Conservation (phyloP, 2,113 vertebrate genomes). For the Onychostruthus taczanowskii region DNA sequence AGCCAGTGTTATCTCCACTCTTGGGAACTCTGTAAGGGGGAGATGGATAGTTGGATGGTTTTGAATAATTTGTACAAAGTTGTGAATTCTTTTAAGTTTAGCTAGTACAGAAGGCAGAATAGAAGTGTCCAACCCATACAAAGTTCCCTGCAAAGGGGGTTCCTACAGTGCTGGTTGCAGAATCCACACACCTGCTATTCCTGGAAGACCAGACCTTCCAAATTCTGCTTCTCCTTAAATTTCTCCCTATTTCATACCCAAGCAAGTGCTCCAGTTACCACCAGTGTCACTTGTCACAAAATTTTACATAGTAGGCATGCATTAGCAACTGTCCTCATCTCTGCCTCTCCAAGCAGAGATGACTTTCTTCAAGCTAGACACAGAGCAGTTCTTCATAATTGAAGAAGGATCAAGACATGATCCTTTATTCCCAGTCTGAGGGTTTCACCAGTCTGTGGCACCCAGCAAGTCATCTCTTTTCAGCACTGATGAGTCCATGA, state of each 20-base stretch:
- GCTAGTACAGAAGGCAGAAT: background rate
- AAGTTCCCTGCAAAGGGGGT: background rate
- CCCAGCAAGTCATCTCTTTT: background rate
- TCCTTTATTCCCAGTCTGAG: background rate
- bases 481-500: background rate
- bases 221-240: background rate
- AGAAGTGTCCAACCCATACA: rapidly evolving
- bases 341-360: background rate
- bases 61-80: background rate
- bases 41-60: background rate
- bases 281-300: background rate
- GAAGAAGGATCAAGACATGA: background rate
- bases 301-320: rapidly evolving
- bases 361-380: background rate
- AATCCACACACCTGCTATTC: background rate
- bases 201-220: background rate
- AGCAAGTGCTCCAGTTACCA: background rate
- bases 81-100: background rate
- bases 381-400: background rate
- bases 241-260: background rate
- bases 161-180: background rate
- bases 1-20: background rate
- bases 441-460: background rate
- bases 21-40: background rate
- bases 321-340: background rate